Evolutionary conservation across 2,888 invertebrate genomes (phyloP), one percentile per base, ranked within the genome.

Genomic region (Volucella bombylans): DNA sequence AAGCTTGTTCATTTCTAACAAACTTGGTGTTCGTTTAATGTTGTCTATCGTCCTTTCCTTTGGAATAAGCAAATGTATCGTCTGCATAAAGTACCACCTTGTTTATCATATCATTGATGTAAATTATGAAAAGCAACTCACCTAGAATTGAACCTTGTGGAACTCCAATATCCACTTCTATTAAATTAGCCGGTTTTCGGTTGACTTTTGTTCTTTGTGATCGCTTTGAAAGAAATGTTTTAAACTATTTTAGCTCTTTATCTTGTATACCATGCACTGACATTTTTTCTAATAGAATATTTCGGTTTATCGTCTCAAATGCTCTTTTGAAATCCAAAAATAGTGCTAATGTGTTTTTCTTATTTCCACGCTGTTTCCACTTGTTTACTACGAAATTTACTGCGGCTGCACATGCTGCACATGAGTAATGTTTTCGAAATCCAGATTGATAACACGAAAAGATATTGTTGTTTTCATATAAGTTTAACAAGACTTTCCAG

Each of bases 181-280:
- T 12, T 23, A 31, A 23, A 54, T n/a, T 31, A 23, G 38, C 8
- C 39, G 10, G n/a, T 14, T 14, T 14, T 4, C 39, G 38, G 14
- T 39, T 57, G 8, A 39, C n/a, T 14, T 1, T 57, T 57, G 1
- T 38, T 39, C 14, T 6, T 39, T 57, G 55, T 39, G 39, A 39
- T 57, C 55, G 38, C 8, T 14, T 9, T 1, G 9, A 14, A 14
- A 57, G n/a, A 39, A 14, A 57, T 9, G 55, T 3, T 39, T 57
- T 39, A 9, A 57, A 57, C 55, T 38, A 57, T 12, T 57, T 57
- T 11, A 57, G 10, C 9, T 57, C 55, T 39, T 8, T 14, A 9
- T 14, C 39, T 14, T 15, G 39, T 14, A 57, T 15, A 39, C 55
- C 55, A 14, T 12, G 1, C 9, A 14, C 15, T 50, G 23, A 23